These are phyloP conservation scores for Dreissena polymorpha DNA, from an alignment of 1,140 invertebrate species.

Conservation along the genomic window DNA sequence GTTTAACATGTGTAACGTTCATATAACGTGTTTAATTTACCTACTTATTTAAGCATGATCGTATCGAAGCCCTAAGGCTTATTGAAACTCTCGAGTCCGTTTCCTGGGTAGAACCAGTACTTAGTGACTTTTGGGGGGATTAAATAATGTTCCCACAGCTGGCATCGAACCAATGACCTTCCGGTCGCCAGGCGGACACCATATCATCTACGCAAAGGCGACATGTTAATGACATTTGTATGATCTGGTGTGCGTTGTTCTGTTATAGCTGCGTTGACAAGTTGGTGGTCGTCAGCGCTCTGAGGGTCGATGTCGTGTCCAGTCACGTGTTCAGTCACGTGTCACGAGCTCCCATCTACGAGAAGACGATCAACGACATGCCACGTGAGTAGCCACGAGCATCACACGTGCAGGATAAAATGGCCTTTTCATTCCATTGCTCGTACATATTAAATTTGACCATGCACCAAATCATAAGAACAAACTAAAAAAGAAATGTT, in stretches of 20 bases:
- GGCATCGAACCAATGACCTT: too few species aligned
- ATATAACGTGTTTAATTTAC: too few species aligned
- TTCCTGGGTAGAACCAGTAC: too few species aligned
- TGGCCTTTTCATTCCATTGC: not conserved
- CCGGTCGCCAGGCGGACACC: too few species aligned
- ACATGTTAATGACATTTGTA: too few species aligned
- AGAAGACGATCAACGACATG: constrained; percentile 36
- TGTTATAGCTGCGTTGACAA: constrained; percentile 30
- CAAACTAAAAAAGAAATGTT: not conserved
- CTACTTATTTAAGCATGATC: too few species aligned
- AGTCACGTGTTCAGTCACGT: not conserved
- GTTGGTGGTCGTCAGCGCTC: constrained; percentile 35
- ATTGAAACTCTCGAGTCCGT: too few species aligned
- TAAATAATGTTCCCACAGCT: too few species aligned
- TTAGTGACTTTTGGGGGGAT: too few species aligned
- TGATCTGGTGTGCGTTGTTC: constrained; percentile 1
- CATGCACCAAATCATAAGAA: not conserved
- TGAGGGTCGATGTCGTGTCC: constrained; percentile 27
- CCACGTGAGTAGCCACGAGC: constrained; percentile 29
- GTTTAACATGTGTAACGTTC: too few species aligned
- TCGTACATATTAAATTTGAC: not conserved
- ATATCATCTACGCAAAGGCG: too few species aligned
- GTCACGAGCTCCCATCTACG: constrained; percentile 14
- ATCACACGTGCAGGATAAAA: not conserved
- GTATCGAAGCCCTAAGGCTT: too few species aligned